Evolutionary conservation across 2,797 vertebrate genomes (phyloP).

Genomic region (Rhynchonycteris naso): DNA sequence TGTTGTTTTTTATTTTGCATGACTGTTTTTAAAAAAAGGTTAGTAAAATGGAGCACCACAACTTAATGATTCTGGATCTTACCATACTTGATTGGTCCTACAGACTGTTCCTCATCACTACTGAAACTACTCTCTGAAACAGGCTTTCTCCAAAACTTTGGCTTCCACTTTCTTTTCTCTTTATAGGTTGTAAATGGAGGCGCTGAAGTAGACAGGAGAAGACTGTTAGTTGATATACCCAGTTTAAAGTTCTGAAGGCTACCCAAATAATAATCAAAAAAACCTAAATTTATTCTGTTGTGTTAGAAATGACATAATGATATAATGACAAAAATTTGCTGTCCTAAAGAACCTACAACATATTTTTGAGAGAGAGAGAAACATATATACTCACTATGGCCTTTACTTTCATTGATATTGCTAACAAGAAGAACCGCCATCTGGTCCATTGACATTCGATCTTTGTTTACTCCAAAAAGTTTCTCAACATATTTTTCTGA

Average conservation of each 20-base stretch:
- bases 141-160: slow-evolving; percentile 87
- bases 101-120: slow-evolving; percentile 87
- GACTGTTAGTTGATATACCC: not conserved
- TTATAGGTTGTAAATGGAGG: slow-evolving; percentile 97
- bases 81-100: slow-evolving; percentile 87
- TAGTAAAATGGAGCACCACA: not conserved
- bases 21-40: not conserved
- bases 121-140: slow-evolving; percentile 85
- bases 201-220: slow-evolving; percentile 83
- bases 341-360: slow-evolving; percentile 37
- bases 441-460: slow-evolving; percentile 96
- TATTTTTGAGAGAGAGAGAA: not conserved
- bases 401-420: slow-evolving; percentile 95
- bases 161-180: slow-evolving; percentile 93
- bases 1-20: no score
- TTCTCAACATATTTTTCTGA: slow-evolving; percentile 96
- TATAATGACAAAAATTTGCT: not conserved
- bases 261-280: slow-evolving; percentile 32
- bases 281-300: slow-evolving; percentile 34
- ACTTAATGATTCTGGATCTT: slow-evolving; percentile 64
- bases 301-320: slow-evolving; percentile 13
- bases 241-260: not conserved
- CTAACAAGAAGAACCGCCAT: slow-evolving; percentile 98
- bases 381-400: slow-evolving; percentile 90
- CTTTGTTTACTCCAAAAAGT: slow-evolving; percentile 94